These are phyloP conservation scores for Andrena praecox DNA, from an alignment of 2,888 invertebrate species.

Conservation along the genomic window DNA sequence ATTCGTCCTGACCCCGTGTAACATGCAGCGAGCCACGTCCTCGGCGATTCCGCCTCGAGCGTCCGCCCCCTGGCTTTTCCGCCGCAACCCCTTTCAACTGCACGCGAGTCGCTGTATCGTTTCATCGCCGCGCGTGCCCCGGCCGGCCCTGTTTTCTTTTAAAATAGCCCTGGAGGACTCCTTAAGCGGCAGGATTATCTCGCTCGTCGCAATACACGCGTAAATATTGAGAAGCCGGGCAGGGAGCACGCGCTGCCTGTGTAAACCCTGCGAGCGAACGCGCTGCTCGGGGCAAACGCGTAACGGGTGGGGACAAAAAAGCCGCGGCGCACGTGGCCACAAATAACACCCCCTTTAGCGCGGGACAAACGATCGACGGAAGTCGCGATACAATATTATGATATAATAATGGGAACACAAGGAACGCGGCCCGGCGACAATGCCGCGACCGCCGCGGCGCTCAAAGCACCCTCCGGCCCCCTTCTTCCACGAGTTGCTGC, in stretches of 20 bases:
- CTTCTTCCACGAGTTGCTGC: constrained; percentile 48
- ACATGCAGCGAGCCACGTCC: neutral
- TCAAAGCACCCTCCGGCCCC: constrained; percentile 30
- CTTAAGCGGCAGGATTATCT: constrained; percentile 51
- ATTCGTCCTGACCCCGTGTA: constrained; percentile 33
- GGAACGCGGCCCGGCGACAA: constrained; percentile 48
- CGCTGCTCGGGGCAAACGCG: constrained; percentile 39
- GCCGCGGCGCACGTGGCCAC: constrained; percentile 63
- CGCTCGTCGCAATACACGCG: constrained; percentile 29
- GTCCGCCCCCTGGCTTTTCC: neutral
- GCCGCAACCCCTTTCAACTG: neutral
- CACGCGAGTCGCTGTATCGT: neutral
- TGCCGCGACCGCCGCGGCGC: constrained; percentile 23
- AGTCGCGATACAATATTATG: constrained; percentile 67
- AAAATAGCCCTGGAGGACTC: constrained; percentile 29
- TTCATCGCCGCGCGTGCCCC: neutral
- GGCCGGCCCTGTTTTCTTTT: constrained; percentile 20
- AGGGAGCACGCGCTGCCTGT: constrained; percentile 63
- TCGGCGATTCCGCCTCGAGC: neutral
- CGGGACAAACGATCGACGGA: constrained; percentile 56
- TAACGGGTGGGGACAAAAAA: constrained; percentile 57
- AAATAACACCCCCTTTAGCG: constrained; percentile 43
- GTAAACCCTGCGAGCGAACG: constrained; percentile 54
- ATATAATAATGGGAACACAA: constrained; percentile 57
- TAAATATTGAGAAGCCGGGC: constrained; percentile 58